A percentile compares a stretch with the other conserved stretches of the same genome.
These are phyloP conservation scores for Lycocerus yunnanus DNA, from an alignment of 2,888 invertebrate genomes.

Conservation along the genomic window DNA sequence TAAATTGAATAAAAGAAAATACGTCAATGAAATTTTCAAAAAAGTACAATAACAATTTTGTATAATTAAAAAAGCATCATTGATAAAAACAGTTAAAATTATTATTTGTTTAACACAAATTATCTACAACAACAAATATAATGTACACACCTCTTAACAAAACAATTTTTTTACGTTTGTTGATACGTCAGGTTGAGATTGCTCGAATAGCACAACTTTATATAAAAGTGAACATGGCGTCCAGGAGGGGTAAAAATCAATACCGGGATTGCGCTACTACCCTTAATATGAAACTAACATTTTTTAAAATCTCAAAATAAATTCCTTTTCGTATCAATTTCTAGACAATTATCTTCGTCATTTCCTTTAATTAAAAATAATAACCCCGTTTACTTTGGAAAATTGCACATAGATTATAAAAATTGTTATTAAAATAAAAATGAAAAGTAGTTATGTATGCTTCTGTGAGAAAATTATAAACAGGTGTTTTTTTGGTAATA, in stretches of 20 bases:
- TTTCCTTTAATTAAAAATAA: not conserved
- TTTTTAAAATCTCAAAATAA: not conserved
- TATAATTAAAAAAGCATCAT: not conserved
- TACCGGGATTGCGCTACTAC: slow-evolving; percentile 47
- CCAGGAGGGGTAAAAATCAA: slow-evolving; percentile 47
- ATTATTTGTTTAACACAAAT: not conserved
- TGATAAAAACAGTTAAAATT: not conserved
- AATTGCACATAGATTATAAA: not conserved
- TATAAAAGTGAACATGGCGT: slow-evolving; percentile 47
- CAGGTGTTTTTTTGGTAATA: not conserved
- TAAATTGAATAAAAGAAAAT: slow-evolving; percentile 10
- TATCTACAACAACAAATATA: not conserved
- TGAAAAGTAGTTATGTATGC: not conserved
- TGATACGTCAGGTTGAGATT: not conserved
- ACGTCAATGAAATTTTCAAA: not conserved
- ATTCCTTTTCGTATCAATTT: not conserved
- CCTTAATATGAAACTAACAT: not conserved
- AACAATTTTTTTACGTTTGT: not conserved
- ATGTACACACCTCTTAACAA: not conserved
- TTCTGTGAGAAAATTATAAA: not conserved
- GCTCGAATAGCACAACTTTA: slow-evolving; percentile 40
- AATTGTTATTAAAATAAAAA: not conserved
- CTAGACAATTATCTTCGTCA: not conserved
- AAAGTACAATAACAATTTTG: not conserved
- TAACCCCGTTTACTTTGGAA: not conserved